These are phyloP conservation scores for Sterrhoptilus dennistouni DNA, from an alignment of 2,113 vertebrate genomes.

Conservation along the genomic window DNA sequence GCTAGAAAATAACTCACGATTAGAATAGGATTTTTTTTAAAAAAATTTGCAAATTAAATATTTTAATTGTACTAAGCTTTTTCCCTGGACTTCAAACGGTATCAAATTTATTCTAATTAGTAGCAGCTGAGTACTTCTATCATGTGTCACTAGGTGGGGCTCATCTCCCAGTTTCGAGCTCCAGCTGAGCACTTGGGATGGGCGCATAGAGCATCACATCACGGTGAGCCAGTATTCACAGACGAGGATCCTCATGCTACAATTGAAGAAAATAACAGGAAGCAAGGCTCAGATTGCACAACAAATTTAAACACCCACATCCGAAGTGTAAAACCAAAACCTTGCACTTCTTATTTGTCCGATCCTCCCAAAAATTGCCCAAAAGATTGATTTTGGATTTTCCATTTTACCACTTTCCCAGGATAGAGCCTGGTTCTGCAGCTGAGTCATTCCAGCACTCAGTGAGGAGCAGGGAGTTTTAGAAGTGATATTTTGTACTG, in stretches of 20 bases:
- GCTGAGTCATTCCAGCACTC: neutral
- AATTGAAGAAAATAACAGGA: neutral
- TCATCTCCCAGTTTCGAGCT: neutral
- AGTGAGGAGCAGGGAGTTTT: neutral
- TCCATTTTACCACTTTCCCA: neutral
- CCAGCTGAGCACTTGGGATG: accelerated
- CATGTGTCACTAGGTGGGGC: neutral
- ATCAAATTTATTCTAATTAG: too few species aligned
- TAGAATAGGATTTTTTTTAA: neutral
- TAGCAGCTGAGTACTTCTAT: neutral
- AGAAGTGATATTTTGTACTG: neutral
- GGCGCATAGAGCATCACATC: accelerated
- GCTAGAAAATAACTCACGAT: neutral
- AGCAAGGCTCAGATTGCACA: neutral
- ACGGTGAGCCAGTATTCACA: accelerated
- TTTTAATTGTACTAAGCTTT: neutral
- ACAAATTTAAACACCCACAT: neutral
- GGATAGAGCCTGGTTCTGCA: neutral
- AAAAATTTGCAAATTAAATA: neutral
- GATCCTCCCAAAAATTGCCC: neutral
- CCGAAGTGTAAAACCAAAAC: neutral
- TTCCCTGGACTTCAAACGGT: neutral
- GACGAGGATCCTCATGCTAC: neutral
- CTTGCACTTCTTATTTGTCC: neutral
- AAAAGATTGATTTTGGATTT: neutral